Conservation (phyloP, 2,888 invertebrate genomes). For the Dromius quadrimaculatus region DNA sequence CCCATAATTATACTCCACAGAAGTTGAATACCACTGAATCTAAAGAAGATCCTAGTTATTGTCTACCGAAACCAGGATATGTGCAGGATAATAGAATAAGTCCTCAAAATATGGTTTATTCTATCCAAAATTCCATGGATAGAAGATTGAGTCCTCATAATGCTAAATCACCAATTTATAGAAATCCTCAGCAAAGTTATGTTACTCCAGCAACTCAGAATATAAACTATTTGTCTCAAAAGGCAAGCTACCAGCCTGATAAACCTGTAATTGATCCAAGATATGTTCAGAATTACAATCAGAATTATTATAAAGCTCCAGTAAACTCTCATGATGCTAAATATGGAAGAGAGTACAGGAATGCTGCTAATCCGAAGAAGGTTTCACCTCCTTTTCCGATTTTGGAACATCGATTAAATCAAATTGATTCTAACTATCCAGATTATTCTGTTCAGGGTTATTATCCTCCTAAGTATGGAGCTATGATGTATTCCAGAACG, state of each 20-base stretch:
- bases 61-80: conserved; percentile 16
- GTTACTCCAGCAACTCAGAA: background rate
- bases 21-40: conserved; percentile 1
- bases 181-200: conserved; percentile 31
- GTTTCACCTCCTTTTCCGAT: conserved; percentile 46
- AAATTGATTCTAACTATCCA: background rate
- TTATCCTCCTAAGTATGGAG: conserved; percentile 9
- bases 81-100: conserved; percentile 22
- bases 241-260: conserved; percentile 2
- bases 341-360: conserved; percentile 27
- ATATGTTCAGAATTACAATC: conserved; percentile 21
- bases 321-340: conserved; percentile 9
- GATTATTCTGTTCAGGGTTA: conserved; percentile 28
- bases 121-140: conserved; percentile 24
- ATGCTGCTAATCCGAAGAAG: conserved; percentile 34
- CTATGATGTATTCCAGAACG: conserved; percentile 29
- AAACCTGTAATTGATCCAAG: conserved; percentile 18
- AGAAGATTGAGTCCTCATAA: conserved; percentile 26
- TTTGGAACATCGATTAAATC: conserved; percentile 39
- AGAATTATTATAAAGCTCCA: conserved; percentile 1
- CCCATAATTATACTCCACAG: conserved; percentile 21
- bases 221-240: background rate
- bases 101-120: conserved; percentile 22
- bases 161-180: conserved; percentile 34
- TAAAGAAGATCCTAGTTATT: conserved; percentile 27